Percentiles rank a stretch among this genome's conserved stretches.
These are phyloP conservation scores for Sylvietta virens DNA, from an alignment of 2,113 vertebrate species.

Conservation along the genomic window DNA sequence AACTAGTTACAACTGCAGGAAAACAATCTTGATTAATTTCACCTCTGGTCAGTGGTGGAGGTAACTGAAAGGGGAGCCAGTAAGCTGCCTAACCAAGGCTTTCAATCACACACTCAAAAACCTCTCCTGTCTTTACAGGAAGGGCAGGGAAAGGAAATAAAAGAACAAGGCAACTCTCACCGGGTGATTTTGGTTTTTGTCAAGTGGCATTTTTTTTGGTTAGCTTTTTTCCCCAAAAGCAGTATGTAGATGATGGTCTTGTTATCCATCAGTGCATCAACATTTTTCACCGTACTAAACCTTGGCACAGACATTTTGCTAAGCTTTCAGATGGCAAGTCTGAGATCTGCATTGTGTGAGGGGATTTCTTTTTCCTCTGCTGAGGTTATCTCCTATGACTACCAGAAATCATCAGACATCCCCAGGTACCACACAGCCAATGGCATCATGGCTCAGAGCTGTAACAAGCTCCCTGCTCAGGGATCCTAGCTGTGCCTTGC, in stretches of 20 bases:
- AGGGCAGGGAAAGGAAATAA: neutral
- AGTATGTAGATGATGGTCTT: neutral
- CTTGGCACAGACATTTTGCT: neutral
- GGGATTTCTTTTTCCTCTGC: neutral
- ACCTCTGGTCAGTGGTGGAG: neutral
- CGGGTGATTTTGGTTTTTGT: neutral
- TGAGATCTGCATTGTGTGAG: neutral
- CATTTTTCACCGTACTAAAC: neutral
- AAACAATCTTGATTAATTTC: neutral
- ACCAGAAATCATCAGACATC: neutral
- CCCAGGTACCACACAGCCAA: neutral
- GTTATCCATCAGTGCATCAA: neutral
- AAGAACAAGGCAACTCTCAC: neutral
- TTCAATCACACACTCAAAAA: neutral
- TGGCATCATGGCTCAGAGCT: neutral
- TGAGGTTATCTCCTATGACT: neutral
- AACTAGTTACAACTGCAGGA: neutral
- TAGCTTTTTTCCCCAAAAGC: fast-evolving
- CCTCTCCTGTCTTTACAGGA: neutral
- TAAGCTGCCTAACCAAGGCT: neutral
- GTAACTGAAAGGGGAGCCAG: neutral
- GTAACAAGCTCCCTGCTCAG: neutral
- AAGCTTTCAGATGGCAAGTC: neutral
- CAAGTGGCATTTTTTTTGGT: neutral
- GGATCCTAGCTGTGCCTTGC: neutral